Base-by-base conservation (phyloP, 2,113 vertebrate species). In the Neoarius graeffei region DNA sequence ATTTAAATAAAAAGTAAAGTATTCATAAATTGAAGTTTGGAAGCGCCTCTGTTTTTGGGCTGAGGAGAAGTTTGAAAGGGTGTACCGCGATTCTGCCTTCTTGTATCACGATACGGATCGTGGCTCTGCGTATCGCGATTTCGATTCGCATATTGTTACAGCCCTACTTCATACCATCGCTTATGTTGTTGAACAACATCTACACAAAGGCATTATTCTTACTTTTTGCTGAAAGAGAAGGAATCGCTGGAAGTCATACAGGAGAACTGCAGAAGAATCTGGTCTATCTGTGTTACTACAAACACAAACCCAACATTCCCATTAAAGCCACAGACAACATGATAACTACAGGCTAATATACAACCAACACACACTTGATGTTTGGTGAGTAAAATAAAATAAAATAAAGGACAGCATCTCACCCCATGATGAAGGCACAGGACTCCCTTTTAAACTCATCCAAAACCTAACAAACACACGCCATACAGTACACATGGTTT, bases 161-260 rank as follows among this genome's bases (percentile, higher is more conserved):
- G n/a, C n/a, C n/a, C n/a, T n/a, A n/a, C 42, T 19, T 35, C 35
- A 17, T n/a, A n/a, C 5, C 1, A 60, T 64, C 23, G 7, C 10
- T 19, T 48, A 10, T 2, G 57, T 7, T 81, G 4, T 35, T 81
- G 17, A 50, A 59, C 25, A 20, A 6, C 23, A 30, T 59, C 25
- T 42, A 86, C 1, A 59, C 20, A 59, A 30, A 83, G 13, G 25
- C 50, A 69, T 48, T 7, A 83, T 35, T 91, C 92, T 94, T 92
- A 99, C 98, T 96, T 97, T 95, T 92, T 99, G 98, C 50, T 99
- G 95, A 0, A 96, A 96, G 82, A 97, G 56, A 71, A 99, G 96
- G 91, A 99, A 99, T 67, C 97, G 94, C 91, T 99, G 98, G 89
- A 99, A 99, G 93, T 99, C 98, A 11, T 97, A 96, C 73, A 99